Evolutionary conservation across 1,140 invertebrate genomes (phyloP), one percentile per base, ranked within the genome.

Genomic region (Bursaphelenchus mucronatus): DNA sequence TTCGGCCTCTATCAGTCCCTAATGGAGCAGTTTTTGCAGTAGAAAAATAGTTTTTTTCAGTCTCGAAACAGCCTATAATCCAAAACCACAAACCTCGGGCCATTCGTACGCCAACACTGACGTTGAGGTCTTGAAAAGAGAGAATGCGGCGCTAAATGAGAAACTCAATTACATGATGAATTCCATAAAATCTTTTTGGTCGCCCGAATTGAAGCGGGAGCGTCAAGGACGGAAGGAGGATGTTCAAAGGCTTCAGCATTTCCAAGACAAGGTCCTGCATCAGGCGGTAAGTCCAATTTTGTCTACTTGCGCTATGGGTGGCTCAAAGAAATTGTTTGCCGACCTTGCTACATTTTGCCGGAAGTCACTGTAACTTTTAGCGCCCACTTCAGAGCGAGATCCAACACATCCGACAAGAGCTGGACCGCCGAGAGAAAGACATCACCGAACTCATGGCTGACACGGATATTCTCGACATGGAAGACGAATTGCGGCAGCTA

Each of bases 111-210:
- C 11, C n/a, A n/a, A 49, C 39, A 15, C 30, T n/a, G 45, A 61
- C 13, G 68, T 44, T n/a, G 45, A 17, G 7, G 17, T 21, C 82
- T 86, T 97, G 46, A 95, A 96, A 83, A 91, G 94, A 80, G 94
- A 97, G 80, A 86, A 96, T 70, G 93, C 97, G 83, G 85, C 94
- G 69, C 93, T 93, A 62, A 97, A 96, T 83, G 92, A 97, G 83
- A 97, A 97, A 83, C 86, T 97, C 66, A 92, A 92, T 78, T 96
- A 94, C 78, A 92, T 90, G 76, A 97, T 97, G 93, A 94, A 97
- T 83, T 94, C 91, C 82, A 97, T 98, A 81, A 97, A 97, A 84
- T 97, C 94, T 11, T 97, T 97, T 84, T 98, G 95, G 95, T 94
- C 91, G 81, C 95, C 95, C 0, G 94, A 98, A 83, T 85, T 98